Evolutionary conservation across 2,888 invertebrate species (phyloP).

Genomic region (Drepanosiphum platanoidis): DNA sequence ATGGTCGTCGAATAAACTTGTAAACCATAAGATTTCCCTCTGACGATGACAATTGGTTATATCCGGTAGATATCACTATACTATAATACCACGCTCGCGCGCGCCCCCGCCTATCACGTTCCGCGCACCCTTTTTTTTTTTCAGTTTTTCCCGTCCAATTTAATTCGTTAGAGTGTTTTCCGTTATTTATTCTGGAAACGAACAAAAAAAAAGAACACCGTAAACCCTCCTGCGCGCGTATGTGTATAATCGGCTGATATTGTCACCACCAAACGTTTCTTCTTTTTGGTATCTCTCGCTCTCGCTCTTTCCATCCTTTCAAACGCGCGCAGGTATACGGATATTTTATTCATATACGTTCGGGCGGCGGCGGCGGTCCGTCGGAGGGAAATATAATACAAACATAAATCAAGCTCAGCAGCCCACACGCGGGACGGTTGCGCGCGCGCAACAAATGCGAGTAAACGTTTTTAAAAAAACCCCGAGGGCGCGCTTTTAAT

Average conservation of each 20-base stretch:
- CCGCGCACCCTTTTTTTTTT: neutral
- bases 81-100: neutral
- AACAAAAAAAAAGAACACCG: neutral
- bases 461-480: constrained; percentile 43
- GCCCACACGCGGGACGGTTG: neutral
- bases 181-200: constrained; percentile 30
- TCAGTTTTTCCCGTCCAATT: constrained; percentile 24
- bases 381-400: neutral
- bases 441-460: neutral
- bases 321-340: neutral
- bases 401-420: constrained; percentile 39
- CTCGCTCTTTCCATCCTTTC: neutral
- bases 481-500: constrained; percentile 26
- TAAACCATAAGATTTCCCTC: neutral
- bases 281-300: neutral
- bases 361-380: neutral
- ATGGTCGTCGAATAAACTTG: neutral
- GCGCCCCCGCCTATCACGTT: neutral
- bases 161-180: constrained; percentile 54
- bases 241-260: constrained; percentile 38
- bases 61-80: constrained; percentile 11
- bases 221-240: neutral
- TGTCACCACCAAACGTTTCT: constrained; percentile 1
- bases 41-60: constrained; percentile 8
- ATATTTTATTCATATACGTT: constrained; percentile 43